These are phyloP conservation scores for Zootoca vivipara DNA, from an alignment of 2,113 vertebrate species.

Conservation along the genomic window DNA sequence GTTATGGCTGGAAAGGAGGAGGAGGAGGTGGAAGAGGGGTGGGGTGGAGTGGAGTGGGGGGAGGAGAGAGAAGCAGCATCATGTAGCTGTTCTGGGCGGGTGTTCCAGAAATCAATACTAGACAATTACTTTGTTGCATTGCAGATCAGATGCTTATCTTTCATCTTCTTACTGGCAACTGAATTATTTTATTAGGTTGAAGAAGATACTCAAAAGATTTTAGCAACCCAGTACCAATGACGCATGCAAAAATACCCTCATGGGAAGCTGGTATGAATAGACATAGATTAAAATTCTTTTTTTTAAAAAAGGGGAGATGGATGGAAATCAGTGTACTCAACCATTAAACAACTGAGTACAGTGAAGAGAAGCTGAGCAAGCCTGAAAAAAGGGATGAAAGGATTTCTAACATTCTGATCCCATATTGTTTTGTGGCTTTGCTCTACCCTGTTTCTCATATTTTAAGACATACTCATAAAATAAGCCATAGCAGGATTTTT, in stretches of 20 bases:
- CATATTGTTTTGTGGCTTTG: background rate
- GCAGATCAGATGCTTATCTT: constrained; percentile 17
- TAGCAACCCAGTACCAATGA: constrained; percentile 45
- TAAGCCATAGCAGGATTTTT: too few species aligned
- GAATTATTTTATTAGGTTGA: constrained; percentile 43
- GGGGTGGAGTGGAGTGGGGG: background rate
- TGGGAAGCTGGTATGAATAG: constrained; percentile 56
- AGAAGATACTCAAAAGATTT: constrained; percentile 45
- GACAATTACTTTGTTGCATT: background rate
- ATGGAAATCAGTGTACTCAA: constrained; percentile 45
- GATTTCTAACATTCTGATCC: background rate
- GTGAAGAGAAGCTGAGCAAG: background rate
- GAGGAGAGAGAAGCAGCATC: too few species aligned
- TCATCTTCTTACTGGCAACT: constrained; percentile 35
- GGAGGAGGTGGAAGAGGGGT: background rate
- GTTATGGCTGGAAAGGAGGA: background rate
- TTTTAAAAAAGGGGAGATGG: constrained; percentile 33
- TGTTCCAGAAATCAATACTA: background rate
- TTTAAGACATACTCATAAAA: too few species aligned
- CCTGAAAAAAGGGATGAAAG: background rate
- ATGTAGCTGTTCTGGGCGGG: background rate
- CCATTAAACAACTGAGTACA: constrained; percentile 25
- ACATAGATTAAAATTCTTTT: constrained; percentile 61
- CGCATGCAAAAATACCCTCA: constrained; percentile 56
- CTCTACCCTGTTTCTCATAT: background rate